phyloP scores from a whole-genome alignment of 2,888 invertebrate genomes.

The Trachelus iudaicus region DNA sequence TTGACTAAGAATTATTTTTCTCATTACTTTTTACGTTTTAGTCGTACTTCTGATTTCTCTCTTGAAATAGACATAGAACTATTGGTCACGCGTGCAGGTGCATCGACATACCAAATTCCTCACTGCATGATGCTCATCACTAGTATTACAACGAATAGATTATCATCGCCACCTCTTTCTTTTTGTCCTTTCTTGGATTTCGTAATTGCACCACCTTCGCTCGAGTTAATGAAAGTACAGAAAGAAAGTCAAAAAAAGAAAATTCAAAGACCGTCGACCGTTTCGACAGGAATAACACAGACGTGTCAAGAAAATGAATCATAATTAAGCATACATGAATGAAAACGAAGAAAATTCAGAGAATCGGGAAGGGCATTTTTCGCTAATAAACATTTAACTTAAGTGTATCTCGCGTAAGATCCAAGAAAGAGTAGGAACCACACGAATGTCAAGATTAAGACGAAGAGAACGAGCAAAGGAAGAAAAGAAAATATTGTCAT shows the following conservation, averaged over 20 bases:
- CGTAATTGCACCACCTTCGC: neutral
- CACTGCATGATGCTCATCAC: slow-evolving; percentile 57
- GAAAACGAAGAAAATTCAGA: neutral
- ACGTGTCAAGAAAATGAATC: neutral
- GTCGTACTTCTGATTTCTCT: slow-evolving; percentile 7
- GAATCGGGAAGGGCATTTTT: slow-evolving; percentile 12
- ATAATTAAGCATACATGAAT: neutral
- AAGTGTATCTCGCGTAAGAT: neutral
- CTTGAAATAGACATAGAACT: slow-evolving; percentile 14
- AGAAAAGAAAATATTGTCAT: slow-evolving; percentile 3
- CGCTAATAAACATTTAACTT: slow-evolving; percentile 9
- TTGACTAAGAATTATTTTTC: slow-evolving; percentile 51
- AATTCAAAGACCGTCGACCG: neutral
- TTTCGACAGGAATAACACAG: neutral
- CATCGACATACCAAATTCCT: slow-evolving; percentile 12
- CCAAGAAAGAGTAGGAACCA: neutral
- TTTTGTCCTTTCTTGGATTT: slow-evolving; percentile 22
- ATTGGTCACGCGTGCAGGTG: slow-evolving; percentile 1
- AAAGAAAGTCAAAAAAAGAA: neutral
- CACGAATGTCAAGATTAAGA: neutral
- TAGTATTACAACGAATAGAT: slow-evolving; percentile 63
- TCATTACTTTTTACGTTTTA: slow-evolving; percentile 38
- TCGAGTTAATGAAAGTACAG: neutral
- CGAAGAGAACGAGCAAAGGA: neutral
- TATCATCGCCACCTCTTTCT: slow-evolving; percentile 46